Conservation (phyloP, 2,113 vertebrate genomes). For the Pseudorectes ferrugineus region DNA sequence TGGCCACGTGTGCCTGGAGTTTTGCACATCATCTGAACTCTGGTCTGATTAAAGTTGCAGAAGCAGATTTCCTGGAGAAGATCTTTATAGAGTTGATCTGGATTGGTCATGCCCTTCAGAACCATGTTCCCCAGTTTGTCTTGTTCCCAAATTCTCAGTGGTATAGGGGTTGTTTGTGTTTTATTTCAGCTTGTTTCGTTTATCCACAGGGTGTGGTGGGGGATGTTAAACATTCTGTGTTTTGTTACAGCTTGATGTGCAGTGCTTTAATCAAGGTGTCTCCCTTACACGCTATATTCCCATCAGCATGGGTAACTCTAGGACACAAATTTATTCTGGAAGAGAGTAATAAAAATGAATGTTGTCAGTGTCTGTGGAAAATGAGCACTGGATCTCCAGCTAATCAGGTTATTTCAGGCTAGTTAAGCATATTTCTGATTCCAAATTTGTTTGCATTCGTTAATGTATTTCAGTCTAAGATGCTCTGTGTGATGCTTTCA, state of each 20-base stretch:
- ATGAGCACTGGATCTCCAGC: background rate
- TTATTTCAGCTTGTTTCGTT: background rate
- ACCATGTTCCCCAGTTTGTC: background rate
- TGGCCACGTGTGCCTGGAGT: background rate
- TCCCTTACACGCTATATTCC: background rate
- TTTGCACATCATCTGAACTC: background rate
- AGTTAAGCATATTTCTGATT: background rate
- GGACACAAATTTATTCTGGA: background rate
- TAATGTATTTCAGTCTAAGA: background rate
- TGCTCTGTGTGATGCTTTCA: background rate
- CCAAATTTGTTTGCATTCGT: background rate
- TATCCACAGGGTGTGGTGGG: background rate
- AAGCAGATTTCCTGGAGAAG: background rate
- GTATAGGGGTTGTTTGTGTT: background rate
- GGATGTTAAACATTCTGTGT: background rate
- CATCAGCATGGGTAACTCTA: background rate
- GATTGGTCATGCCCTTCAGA: background rate
- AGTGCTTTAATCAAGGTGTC: constrained; percentile 10
- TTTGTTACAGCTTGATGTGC: background rate
- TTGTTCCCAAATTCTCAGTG: background rate
- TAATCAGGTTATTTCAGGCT: background rate
- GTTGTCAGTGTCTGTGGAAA: background rate
- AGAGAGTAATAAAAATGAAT: background rate
- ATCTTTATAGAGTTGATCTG: background rate
- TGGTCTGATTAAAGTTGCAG: background rate